These are phyloP conservation scores for Charanyca ferruginea DNA, from an alignment of 2,888 invertebrate species.

Conservation along the genomic window DNA sequence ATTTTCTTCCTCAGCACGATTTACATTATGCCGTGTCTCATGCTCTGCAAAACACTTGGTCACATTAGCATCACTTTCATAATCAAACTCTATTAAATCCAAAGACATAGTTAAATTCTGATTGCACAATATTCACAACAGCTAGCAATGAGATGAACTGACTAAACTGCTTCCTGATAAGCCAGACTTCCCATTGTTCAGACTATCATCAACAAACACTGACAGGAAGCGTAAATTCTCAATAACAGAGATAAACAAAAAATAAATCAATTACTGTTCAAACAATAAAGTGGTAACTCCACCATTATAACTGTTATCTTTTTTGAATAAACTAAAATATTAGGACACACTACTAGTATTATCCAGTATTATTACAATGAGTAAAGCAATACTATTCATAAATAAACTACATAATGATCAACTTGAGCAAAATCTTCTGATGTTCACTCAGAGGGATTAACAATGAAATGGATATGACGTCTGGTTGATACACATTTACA, in stretches of 20 bases:
- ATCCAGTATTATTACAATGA: not conserved
- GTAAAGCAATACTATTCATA: not conserved
- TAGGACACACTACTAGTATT: not conserved
- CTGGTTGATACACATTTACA: conserved; percentile 37
- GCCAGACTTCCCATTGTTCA: conserved; percentile 42
- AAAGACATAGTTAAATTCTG: conserved; percentile 23
- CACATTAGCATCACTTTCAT: conserved; percentile 24
- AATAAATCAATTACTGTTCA: conserved; percentile 59
- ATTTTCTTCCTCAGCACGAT: conserved; percentile 65
- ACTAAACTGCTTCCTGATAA: conserved; percentile 47
- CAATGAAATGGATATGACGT: conserved; percentile 61
- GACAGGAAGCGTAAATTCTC: conserved; percentile 45
- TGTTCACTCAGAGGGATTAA: conserved; percentile 21
- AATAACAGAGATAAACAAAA: conserved; percentile 51
- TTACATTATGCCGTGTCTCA: conserved; percentile 77
- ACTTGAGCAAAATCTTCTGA: conserved; percentile 5
- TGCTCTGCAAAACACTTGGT: conserved; percentile 74
- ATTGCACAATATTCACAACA: conserved; percentile 23
- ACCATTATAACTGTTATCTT: conserved; percentile 42
- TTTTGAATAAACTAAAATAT: not conserved
- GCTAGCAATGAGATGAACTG: conserved; percentile 42
- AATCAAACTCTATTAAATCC: conserved; percentile 43
- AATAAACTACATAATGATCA: not conserved
- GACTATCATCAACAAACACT: conserved; percentile 54
- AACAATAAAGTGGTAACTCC: conserved; percentile 58